Conservation (phyloP, 2,888 invertebrate genomes). For the Heliconius ismenius region DNA sequence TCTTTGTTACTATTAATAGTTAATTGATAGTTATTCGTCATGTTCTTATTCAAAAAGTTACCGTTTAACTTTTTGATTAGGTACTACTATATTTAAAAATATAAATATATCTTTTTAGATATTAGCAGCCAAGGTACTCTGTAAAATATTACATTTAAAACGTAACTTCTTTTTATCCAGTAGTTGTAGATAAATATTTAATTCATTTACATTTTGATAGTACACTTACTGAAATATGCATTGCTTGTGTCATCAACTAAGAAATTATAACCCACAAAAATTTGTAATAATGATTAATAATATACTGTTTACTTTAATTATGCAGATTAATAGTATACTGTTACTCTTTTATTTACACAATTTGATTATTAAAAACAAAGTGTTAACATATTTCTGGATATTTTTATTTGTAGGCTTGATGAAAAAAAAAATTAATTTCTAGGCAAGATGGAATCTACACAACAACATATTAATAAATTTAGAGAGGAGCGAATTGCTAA, state of each 20-base stretch:
- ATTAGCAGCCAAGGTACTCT: background rate
- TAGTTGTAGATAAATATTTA: background rate
- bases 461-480: slow-evolving; percentile 58
- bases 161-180: background rate
- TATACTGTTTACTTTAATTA: too few species aligned
- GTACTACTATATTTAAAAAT: too few species aligned
- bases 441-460: slow-evolving; percentile 51
- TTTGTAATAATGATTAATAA: background rate
- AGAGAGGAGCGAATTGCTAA: slow-evolving; percentile 68
- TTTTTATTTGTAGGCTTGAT: background rate
- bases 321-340: background rate
- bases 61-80: too few species aligned
- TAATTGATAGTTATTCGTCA: background rate
- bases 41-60: background rate
- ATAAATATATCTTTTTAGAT: background rate
- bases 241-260: background rate
- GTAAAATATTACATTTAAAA: background rate
- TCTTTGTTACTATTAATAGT: too few species aligned
- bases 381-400: background rate
- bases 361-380: background rate
- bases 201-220: background rate
- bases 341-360: background rate
- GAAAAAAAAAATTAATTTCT: background rate
- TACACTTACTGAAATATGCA: background rate
- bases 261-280: background rate